Base-by-base conservation (phyloP, 2,113 vertebrate species). In the Podocnemis expansa region DNA sequence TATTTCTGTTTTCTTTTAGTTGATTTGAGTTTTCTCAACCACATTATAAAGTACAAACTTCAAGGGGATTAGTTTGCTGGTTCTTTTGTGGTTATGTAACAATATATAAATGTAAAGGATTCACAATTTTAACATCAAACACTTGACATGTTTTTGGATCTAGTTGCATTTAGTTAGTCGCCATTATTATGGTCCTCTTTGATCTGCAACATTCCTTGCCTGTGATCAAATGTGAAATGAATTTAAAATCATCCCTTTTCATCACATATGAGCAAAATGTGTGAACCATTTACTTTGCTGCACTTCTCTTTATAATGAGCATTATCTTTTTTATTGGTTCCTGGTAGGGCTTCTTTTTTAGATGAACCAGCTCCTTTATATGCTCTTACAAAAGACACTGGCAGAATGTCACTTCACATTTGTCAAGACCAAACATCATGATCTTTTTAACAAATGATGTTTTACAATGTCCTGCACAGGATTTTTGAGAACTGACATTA, bases 401-500 rank as follows among this genome's bases (percentile, higher is more conserved):
- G 91, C 88, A 94, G 93, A 94, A 97, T 97, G 98, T 98, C 98
- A 98, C 95, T 97, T 98, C 96, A 91, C 96, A 97, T 98, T 98
- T 98, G 97, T 98, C 98, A 98, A 97, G 92, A 95, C 70, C 84
- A 96, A 96, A 94, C 67, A 90, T 89, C 88, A 31, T 95, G 97
- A 95, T 94, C 97, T 97, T 97, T 98, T 97, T 96, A 97, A 96
- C 92, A 97, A 97, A 82, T 96, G 95, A 93, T 94, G 96, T 92
- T 97, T 96, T 96, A 93, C 86, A 93, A 96, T 87, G 96, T 96
- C 96, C 97, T 96, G 86, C 81, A 88, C 85, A 92, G 87, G 87
- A 89, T 93, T 97, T 96, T 96, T 96, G 45, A 55, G 85, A 93
- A 91, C 87, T 87, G 92, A 95, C 89, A 92, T 97, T 97, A 97